Conservation (phyloP, 2,113 vertebrate species). For the Labrus mixtus region DNA sequence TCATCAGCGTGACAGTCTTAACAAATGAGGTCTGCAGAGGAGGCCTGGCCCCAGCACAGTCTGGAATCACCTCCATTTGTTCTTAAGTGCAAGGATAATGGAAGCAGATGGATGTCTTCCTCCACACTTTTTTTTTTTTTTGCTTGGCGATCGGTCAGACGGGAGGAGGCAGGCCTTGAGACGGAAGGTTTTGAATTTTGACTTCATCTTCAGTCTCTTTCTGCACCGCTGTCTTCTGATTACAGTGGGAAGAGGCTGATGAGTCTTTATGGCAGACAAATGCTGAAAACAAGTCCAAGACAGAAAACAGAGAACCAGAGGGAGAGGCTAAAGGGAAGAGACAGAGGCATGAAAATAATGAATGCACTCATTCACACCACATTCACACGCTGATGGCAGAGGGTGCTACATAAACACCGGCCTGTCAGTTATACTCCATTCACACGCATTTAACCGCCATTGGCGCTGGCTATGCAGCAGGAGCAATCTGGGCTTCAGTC, state of each 20-base stretch:
- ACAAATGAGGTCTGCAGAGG: constrained; percentile 55
- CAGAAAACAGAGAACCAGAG: constrained; percentile 4
- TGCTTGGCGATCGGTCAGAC: not conserved
- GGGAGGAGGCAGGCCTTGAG: constrained; percentile 10
- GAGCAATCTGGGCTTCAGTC: too few species aligned
- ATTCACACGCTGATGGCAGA: too few species aligned
- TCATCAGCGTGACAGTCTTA: constrained; percentile 40
- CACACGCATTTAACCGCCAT: too few species aligned
- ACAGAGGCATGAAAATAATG: not conserved
- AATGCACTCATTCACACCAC: too few species aligned
- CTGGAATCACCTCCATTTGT: constrained; percentile 51
- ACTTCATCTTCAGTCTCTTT: constrained; percentile 20
- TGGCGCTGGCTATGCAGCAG: too few species aligned
- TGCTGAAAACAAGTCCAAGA: not conserved
- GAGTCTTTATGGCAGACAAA: not conserved
- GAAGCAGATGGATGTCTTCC: constrained; percentile 33
- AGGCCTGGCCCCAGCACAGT: constrained; percentile 14
- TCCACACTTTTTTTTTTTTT: constrained; percentile 1
- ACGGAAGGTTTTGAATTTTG: not conserved
- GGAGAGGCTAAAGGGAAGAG: not conserved
- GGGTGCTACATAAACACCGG: too few species aligned
- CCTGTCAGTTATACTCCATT: too few species aligned
- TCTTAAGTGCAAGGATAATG: constrained; percentile 47
- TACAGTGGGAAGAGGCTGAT: not conserved
- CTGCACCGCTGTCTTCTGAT: constrained; percentile 11